Base-by-base conservation (phyloP, 2,113 vertebrate species). In the Rhodinocichla rosea region DNA sequence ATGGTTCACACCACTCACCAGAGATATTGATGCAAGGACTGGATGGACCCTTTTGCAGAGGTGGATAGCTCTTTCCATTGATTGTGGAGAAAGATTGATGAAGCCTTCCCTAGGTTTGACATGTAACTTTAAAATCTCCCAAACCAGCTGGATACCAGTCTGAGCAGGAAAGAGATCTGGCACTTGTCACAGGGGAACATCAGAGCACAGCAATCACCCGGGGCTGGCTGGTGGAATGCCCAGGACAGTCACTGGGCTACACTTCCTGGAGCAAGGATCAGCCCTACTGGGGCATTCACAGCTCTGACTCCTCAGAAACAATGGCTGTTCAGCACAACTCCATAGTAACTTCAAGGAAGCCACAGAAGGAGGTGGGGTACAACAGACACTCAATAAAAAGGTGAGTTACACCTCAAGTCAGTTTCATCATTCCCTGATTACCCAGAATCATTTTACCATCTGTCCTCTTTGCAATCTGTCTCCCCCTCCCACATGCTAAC, bases 31-130 rank as follows among this genome's bases (percentile, higher is more conserved):
- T 27, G 30, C 18, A 50, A 62, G 55, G 28, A n/a, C 10, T 37
- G 7, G 11, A 68, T 37, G 16, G 37, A 44, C 6, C 1, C 3
- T 20, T 20, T 74, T 45, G 19, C 4, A 67, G 16, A 57, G 52
- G 11, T 8, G 35, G 5, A 8, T 10, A 53, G 45, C 10, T 86
- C 68, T 37, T 75, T 40, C 56, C 32, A 65, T 21, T 0, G 0
- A 6, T 12, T 53, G 28, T 33, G 19, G 16, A 65, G 17, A 37
- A 69, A 56, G 24, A 59, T 19, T 69, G 32, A 22, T 65, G n/a
- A 64, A 69, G 30, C 10, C 7, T 74, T 74, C 10, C 28, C 23
- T 21, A 53, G 26, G 3, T 45, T 42, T 74, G 39, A 83, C 6
- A 7, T 7, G 68, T 26, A 57, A 57, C 56, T 85, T 74, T 44